Percentiles rank a stretch among this genome's conserved stretches.
Evolutionary conservation across 2,113 vertebrate genomes (phyloP).

Genomic region (Phodopus roborovskii): DNA sequence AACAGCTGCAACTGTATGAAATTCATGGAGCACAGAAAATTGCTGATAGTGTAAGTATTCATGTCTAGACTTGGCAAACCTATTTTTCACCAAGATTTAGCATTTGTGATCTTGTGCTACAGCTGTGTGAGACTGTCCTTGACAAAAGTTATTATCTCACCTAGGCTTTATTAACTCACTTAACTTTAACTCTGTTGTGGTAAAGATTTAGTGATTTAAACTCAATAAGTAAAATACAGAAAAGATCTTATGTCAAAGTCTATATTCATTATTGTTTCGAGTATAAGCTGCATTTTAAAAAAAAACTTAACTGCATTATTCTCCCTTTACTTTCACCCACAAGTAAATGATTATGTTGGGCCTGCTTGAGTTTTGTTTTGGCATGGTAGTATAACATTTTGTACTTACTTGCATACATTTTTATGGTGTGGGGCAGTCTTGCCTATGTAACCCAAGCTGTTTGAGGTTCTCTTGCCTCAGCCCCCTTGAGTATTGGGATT

Average conservation of each 20-base stretch:
- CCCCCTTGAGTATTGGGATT: not conserved
- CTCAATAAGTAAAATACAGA: slow-evolving; percentile 30
- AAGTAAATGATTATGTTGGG: slow-evolving; percentile 24
- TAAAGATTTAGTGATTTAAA: slow-evolving; percentile 6
- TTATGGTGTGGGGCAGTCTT: not conserved
- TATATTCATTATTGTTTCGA: not conserved
- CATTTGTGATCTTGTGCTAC: slow-evolving; percentile 46
- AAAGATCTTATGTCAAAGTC: slow-evolving; percentile 25
- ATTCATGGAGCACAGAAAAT: slow-evolving; percentile 90
- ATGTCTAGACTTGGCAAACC: slow-evolving; percentile 20
- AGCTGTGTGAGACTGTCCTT: not conserved
- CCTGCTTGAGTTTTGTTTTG: slow-evolving; percentile 45
- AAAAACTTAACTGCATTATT: not conserved
- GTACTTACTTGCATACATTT: not conserved
- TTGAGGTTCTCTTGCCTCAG: not conserved
- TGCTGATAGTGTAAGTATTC: slow-evolving; percentile 90
- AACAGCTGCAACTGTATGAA: slow-evolving; percentile 94
- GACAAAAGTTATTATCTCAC: slow-evolving; percentile 17
- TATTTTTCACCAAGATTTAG: slow-evolving; percentile 28
- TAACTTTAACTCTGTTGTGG: slow-evolving; percentile 4
- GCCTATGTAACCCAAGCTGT: too few species aligned
- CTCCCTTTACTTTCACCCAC: not conserved
- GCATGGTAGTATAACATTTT: slow-evolving; percentile 13
- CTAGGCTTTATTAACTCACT: not conserved
- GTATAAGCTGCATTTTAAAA: slow-evolving; percentile 5